These are phyloP conservation scores for Podarcis cretensis DNA, from an alignment of 2,113 vertebrate genomes.

Conservation along the genomic window DNA sequence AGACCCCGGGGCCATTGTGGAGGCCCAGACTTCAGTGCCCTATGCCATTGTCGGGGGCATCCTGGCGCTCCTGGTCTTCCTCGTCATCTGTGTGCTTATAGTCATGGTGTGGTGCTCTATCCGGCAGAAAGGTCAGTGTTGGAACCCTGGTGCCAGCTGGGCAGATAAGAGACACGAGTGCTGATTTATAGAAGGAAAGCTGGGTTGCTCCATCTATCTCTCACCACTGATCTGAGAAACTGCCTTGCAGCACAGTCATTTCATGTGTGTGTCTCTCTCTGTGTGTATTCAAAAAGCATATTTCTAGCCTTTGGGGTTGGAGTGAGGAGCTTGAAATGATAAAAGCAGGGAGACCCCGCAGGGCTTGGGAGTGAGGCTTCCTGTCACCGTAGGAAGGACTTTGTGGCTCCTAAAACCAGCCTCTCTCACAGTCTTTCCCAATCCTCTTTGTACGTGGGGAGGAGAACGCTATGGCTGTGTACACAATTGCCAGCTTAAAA, in stretches of 20 bases:
- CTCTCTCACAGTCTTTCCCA: background rate
- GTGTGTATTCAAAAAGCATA: background rate
- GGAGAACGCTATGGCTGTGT: background rate
- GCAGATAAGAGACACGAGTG: background rate
- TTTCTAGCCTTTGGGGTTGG: background rate
- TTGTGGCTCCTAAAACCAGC: background rate
- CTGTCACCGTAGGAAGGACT: background rate
- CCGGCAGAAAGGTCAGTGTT: conserved; percentile 89
- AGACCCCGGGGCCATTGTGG: conserved; percentile 91
- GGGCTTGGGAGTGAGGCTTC: background rate
- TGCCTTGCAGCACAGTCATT: background rate
- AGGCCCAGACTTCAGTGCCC: conserved; percentile 88
- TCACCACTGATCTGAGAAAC: too few species aligned
- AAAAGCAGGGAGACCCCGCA: background rate
- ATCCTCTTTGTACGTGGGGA: background rate
- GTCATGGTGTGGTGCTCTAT: conserved; percentile 94
- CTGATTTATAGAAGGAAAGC: background rate
- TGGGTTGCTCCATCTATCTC: too few species aligned
- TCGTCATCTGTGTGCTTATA: conserved; percentile 90
- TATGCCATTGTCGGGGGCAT: conserved; percentile 92
- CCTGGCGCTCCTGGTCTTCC: conserved; percentile 90
- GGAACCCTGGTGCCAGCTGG: background rate
- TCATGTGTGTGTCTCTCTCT: too few species aligned
- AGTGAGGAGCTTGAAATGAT: background rate
- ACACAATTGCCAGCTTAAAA: too few species aligned